These are phyloP conservation scores for Pteronura brasiliensis DNA, from an alignment of 2,113 vertebrate species.

Conservation along the genomic window DNA sequence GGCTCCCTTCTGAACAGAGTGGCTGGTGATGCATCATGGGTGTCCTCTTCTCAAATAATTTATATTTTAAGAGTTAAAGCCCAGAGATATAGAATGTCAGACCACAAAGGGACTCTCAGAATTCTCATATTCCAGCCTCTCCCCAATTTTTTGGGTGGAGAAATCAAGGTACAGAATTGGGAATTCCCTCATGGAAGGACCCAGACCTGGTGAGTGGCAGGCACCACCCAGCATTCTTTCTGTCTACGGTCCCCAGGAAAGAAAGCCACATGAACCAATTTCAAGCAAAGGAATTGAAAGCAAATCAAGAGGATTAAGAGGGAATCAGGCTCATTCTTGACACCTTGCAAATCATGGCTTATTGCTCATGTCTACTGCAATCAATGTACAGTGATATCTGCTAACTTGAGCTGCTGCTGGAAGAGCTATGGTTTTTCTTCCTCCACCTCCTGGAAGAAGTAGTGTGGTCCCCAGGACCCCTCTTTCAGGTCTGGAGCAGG, in stretches of 20 bases:
- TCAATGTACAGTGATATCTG: too few relatives aligned
- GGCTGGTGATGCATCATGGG: neutral
- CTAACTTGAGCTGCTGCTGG: neutral
- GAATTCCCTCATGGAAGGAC: neutral
- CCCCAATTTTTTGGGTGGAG: neutral
- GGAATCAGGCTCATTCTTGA: neutral
- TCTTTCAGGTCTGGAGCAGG: neutral
- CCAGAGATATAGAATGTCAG: neutral
- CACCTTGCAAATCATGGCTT: neutral
- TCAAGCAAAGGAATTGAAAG: neutral
- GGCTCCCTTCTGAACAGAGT: neutral
- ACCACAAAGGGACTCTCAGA: neutral
- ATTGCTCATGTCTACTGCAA: neutral
- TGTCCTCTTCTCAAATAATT: neutral
- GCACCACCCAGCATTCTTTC: neutral
- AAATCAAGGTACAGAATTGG: neutral
- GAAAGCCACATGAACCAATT: neutral
- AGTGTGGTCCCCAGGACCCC: neutral
- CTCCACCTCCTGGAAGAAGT: neutral
- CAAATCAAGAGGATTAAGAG: neutral
- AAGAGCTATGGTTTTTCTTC: neutral
- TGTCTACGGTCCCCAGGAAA: neutral
- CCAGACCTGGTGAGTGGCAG: neutral
- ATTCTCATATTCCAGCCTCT: neutral
- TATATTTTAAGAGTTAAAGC: neutral